These are phyloP conservation scores for Pteria penguin DNA, from an alignment of 2,888 invertebrate species.

Conservation along the genomic window DNA sequence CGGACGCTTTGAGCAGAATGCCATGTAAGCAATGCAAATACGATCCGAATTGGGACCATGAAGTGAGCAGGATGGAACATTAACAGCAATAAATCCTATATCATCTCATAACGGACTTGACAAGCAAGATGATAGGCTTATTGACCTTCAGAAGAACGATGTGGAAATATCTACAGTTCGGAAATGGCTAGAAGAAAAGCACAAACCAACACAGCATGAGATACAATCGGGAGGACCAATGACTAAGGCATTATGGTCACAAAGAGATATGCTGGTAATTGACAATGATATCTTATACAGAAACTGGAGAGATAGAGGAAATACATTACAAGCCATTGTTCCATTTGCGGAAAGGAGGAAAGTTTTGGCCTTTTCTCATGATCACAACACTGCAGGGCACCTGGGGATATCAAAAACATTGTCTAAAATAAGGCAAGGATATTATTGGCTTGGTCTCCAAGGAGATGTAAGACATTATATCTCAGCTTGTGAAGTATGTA, in stretches of 20 bases:
- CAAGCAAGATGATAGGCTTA: neutral
- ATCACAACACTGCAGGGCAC: neutral
- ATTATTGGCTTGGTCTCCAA: conserved; percentile 1
- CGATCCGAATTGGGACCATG: neutral
- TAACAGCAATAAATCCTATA: neutral
- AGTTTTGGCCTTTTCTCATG: neutral
- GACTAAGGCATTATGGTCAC: neutral
- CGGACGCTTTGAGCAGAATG: conserved; percentile 17
- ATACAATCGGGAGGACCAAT: neutral
- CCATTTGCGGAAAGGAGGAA: neutral
- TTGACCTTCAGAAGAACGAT: neutral
- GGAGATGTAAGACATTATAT: neutral
- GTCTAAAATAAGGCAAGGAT: neutral
- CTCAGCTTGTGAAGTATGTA: neutral
- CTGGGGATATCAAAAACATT: neutral
- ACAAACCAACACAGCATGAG: conserved; percentile 2
- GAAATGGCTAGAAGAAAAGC: neutral
- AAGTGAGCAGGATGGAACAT: neutral
- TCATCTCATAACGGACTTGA: neutral
- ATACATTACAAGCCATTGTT: neutral
- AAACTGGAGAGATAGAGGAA: neutral
- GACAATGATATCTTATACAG: neutral
- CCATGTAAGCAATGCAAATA: conserved; percentile 11
- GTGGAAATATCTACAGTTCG: conserved; percentile 1
- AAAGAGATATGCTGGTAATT: neutral